Evolutionary conservation across 2,888 invertebrate genomes (phyloP).

Genomic region (Gastrophysa polygoni): DNA sequence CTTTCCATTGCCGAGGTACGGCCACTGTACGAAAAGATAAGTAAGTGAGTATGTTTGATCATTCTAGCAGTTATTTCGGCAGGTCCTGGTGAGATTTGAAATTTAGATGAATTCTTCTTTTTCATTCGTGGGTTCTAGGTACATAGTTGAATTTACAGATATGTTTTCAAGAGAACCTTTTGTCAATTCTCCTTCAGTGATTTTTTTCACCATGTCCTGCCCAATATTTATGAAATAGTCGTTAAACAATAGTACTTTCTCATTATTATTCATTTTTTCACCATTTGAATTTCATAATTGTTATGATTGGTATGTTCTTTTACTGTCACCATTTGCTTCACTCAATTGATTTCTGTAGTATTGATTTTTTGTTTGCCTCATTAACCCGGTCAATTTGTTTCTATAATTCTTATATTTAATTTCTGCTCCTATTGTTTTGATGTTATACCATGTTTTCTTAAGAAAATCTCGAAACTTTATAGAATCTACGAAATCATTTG

Average conservation of each 20-base stretch:
- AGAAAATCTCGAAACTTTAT: no score
- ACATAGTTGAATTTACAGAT: conserved; percentile 7
- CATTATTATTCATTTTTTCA: not conserved
- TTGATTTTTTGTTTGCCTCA: conserved; percentile 7
- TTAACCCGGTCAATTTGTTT: no score
- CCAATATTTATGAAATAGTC: conserved; percentile 1
- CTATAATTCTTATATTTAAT: no score
- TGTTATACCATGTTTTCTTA: not conserved
- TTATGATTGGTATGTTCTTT: conserved; percentile 3
- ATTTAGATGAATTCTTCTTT: conserved; percentile 1
- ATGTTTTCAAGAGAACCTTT: conserved; percentile 1
- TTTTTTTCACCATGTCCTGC: not conserved
- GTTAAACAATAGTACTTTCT: conserved; percentile 3
- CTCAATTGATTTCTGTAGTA: conserved; percentile 4
- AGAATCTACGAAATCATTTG: no score
- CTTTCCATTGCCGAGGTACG: no score
- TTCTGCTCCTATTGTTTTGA: no score
- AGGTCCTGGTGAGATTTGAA: not conserved
- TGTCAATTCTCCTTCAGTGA: not conserved
- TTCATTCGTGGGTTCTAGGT: conserved; percentile 2
- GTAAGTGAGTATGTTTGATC: not conserved
- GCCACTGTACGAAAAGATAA: no score
- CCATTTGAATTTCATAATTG: not conserved
- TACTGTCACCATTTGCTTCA: conserved; percentile 2
- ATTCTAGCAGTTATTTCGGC: not conserved